Percentiles rank a stretch among this genome's conserved stretches.
Conservation (phyloP, 2,797 vertebrate species). For the Danio albolineatus region DNA sequence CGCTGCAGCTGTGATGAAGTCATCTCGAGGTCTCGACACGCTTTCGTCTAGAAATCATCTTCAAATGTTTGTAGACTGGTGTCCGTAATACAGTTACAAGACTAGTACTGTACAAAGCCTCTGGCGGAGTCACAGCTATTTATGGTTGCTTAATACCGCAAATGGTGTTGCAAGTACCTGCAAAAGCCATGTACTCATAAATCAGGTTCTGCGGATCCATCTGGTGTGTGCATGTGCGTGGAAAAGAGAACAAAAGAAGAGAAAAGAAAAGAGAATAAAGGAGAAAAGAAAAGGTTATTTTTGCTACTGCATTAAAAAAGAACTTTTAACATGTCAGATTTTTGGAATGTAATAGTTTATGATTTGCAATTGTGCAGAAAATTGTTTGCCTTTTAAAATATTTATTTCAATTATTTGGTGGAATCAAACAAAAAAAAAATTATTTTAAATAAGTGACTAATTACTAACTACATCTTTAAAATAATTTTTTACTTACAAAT, state of each 20-base stretch:
- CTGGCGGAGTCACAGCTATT: slow-evolving; percentile 17
- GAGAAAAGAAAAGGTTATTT: neutral
- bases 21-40: slow-evolving; percentile 39
- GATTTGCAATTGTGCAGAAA: no score
- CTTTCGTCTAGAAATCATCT: slow-evolving; percentile 46
- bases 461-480: no score
- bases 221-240: neutral
- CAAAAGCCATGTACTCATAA: slow-evolving; percentile 34
- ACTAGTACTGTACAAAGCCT: slow-evolving; percentile 23
- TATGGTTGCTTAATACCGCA: slow-evolving; percentile 23
- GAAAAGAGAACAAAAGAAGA: neutral
- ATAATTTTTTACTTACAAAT: no score
- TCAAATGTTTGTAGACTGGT: slow-evolving; percentile 38
- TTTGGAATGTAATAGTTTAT: no score
- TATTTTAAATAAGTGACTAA: no score
- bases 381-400: no score
- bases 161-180: slow-evolving; percentile 28
- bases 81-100: slow-evolving; percentile 25
- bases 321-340: no score
- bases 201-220: slow-evolving; percentile 21
- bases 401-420: no score
- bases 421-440: no score
- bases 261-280: neutral
- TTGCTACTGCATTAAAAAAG: no score
- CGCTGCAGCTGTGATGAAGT: slow-evolving; percentile 47